Evolutionary conservation across 2,888 invertebrate genomes (phyloP).

Genomic region (Maniola hyperantus): DNA sequence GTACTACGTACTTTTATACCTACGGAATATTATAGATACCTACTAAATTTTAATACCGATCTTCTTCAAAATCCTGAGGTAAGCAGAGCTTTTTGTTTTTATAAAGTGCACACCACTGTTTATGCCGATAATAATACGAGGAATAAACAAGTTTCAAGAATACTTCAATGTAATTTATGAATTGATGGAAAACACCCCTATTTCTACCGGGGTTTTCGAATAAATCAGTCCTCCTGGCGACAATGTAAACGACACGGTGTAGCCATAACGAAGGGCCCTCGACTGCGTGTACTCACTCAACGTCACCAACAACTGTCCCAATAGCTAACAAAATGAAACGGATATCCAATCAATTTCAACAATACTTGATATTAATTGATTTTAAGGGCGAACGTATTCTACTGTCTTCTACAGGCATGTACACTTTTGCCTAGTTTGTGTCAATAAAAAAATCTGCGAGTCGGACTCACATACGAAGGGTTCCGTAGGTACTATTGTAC

Average conservation of each 20-base stretch:
- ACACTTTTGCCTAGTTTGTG: neutral
- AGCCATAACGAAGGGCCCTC: constrained; percentile 12
- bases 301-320: constrained; percentile 11
- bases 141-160: neutral
- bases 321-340: constrained; percentile 12
- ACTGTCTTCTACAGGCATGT: neutral
- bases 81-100: too few species aligned
- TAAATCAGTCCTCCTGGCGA: neutral
- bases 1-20: too few species aligned
- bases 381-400: constrained; percentile 2
- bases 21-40: too few species aligned
- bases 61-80: too few species aligned
- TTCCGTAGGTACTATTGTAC: too few species aligned
- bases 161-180: neutral
- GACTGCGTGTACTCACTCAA: neutral
- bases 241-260: constrained; percentile 5
- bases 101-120: too few species aligned
- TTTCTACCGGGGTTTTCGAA: neutral
- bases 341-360: constrained; percentile 25
- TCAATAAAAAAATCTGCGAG: neutral
- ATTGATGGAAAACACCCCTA: neutral
- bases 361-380: constrained; percentile 20
- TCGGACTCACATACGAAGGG: neutral
- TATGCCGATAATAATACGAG: too few species aligned
- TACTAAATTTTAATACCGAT: too few species aligned